Conservation (phyloP, 2,113 vertebrate species). For the Lepus europaeus region DNA sequence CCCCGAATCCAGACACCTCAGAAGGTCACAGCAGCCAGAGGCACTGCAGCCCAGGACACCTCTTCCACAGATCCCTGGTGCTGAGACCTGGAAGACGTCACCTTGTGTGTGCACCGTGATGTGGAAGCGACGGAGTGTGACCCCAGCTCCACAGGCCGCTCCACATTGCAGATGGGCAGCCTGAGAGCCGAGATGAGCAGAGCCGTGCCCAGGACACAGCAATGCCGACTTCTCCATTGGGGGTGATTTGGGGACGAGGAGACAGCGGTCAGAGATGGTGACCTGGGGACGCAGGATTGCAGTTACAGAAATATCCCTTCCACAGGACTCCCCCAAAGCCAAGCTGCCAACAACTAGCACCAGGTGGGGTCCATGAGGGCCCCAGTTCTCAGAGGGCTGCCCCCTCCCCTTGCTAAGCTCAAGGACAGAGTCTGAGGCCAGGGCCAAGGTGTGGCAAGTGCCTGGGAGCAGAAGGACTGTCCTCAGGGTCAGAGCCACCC, state of each 20-base stretch:
- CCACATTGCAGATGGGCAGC: neutral
- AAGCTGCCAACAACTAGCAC: neutral
- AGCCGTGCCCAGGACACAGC: neutral
- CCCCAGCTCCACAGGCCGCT: neutral
- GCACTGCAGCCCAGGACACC: neutral
- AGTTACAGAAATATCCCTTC: slow-evolving; percentile 11
- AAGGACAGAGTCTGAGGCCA: neutral
- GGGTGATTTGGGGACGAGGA: neutral
- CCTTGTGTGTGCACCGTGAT: neutral
- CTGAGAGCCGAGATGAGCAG: neutral
- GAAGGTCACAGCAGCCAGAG: neutral
- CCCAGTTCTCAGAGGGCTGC: neutral
- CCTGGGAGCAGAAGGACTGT: neutral
- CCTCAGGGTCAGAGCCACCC: neutral
- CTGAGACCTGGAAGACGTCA: neutral
- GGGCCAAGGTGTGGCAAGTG: neutral
- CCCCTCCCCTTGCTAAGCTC: neutral
- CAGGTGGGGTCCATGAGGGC: neutral
- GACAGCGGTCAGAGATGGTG: neutral
- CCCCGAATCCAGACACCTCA: neutral
- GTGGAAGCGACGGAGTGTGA: neutral
- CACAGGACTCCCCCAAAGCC: neutral
- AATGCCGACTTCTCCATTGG: slow-evolving; percentile 1
- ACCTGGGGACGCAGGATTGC: neutral
- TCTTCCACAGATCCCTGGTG: neutral